Conservation (phyloP, 2,888 invertebrate species). For the Drosophila macrothrix region DNA sequence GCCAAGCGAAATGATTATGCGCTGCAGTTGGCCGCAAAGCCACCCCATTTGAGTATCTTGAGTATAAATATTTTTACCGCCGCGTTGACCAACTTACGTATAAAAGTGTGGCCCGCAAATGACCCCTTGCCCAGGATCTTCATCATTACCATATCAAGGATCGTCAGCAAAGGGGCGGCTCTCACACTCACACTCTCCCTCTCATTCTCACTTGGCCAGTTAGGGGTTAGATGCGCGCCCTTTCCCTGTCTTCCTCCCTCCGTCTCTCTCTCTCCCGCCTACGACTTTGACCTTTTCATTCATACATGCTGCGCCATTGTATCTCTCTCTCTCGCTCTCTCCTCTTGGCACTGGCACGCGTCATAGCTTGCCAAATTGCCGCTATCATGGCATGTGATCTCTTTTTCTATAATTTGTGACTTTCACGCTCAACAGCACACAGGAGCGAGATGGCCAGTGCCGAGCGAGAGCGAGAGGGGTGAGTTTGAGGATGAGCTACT, state of each 20-base stretch:
- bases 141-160: conserved; percentile 78
- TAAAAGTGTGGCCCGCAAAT: conserved; percentile 66
- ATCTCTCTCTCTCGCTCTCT: conserved; percentile 44
- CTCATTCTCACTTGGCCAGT: not conserved
- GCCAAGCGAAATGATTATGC: conserved; percentile 15
- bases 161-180: conserved; percentile 61
- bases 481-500: conserved; percentile 58
- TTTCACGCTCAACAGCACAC: conserved; percentile 82
- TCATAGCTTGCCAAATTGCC: conserved; percentile 82
- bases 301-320: conserved; percentile 31
- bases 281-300: conserved; percentile 59
- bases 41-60: conserved; percentile 58
- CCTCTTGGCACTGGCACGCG: conserved; percentile 53
- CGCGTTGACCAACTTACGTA: conserved; percentile 67
- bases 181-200: conserved; percentile 14
- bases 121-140: conserved; percentile 76
- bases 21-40: conserved; percentile 34
- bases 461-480: conserved; percentile 8
- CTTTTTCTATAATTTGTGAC: conserved; percentile 83
- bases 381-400: conserved; percentile 84
- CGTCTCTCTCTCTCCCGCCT: conserved; percentile 55
- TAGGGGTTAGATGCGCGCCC: conserved; percentile 6
- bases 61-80: conserved; percentile 76
- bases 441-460: conserved; percentile 23
- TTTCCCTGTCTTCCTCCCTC: not conserved